These are phyloP conservation scores for Spinus olivaceus DNA, from an alignment of 2,797 vertebrate species.

Conservation along the genomic window DNA sequence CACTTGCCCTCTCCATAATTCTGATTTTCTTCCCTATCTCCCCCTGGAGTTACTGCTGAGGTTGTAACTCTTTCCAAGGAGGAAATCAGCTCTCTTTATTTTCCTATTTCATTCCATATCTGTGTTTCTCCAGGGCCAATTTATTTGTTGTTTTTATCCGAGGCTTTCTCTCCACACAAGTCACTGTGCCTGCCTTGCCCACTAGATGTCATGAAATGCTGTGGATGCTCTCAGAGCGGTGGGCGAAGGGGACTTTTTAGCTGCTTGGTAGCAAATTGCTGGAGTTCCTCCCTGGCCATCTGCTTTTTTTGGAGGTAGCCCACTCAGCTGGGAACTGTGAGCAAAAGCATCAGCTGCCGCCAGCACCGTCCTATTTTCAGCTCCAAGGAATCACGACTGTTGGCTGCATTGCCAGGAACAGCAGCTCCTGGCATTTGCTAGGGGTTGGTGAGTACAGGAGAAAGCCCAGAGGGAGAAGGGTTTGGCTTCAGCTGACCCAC, in stretches of 20 bases:
- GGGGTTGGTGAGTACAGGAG: background rate
- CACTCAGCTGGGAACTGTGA: constrained; percentile 55
- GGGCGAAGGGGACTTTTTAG: background rate
- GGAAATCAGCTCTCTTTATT: background rate
- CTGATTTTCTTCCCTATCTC: background rate
- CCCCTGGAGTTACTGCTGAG: background rate
- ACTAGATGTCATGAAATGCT: constrained; percentile 52
- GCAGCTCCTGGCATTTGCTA: constrained; percentile 19
- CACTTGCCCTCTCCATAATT: background rate
- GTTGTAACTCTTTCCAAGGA: background rate
- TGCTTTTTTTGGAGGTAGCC: constrained; percentile 51
- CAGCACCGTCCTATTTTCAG: constrained; percentile 54
- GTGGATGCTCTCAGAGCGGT: background rate
- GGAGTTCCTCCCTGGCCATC: constrained; percentile 59
- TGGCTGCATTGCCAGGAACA: background rate
- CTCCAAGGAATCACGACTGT: constrained; percentile 59
- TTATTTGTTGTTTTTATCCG: fast-evolving
- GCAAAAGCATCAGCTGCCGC: constrained; percentile 49
- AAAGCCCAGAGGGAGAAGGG: background rate
- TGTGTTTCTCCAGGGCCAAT: fast-evolving
- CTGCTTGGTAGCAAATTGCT: background rate
- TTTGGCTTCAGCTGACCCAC: background rate
- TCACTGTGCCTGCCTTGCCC: constrained; percentile 16
- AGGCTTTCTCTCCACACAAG: background rate
- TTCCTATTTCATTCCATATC: background rate